Percentiles rank a stretch among this genome's conserved stretches.
phyloP scores from a whole-genome alignment of 2,113 vertebrate genomes.

The Hemibagrus wyckioides region DNA sequence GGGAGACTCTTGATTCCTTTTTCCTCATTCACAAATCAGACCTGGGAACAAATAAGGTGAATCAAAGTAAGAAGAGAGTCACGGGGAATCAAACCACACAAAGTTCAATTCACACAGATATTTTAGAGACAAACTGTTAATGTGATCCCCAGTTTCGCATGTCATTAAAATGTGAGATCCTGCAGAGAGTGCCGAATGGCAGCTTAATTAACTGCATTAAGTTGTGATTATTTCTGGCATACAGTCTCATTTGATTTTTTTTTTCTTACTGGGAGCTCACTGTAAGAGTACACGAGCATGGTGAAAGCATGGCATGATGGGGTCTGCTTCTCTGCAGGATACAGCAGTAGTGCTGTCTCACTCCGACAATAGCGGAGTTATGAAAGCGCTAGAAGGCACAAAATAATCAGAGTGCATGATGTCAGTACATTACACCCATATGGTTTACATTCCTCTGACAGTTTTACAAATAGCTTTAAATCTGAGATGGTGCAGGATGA shows the following conservation, averaged over 20 bases:
- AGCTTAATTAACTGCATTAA: background rate
- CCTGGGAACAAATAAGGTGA: background rate
- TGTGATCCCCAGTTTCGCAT: background rate
- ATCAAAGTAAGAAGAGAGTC: background rate
- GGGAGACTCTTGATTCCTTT: background rate
- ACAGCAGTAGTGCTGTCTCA: background rate
- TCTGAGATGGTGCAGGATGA: constrained; percentile 19
- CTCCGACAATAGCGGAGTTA: constrained; percentile 1
- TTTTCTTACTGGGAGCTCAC: background rate
- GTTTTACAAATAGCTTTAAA: constrained; percentile 30
- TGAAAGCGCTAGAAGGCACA: constrained; percentile 11
- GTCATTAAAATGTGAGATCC: background rate
- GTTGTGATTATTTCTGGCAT: background rate
- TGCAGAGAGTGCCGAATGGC: background rate
- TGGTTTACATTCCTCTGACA: constrained; percentile 24
- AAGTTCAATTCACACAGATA: background rate
- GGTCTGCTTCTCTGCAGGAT: background rate
- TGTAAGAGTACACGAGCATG: background rate
- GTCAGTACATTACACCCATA: constrained; percentile 5
- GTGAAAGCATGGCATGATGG: background rate
- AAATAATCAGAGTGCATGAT: constrained; percentile 20
- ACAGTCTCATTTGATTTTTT: background rate
- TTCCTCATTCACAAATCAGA: background rate
- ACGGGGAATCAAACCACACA: background rate
- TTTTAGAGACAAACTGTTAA: constrained; percentile 17